Evolutionary conservation across 2,113 vertebrate genomes (phyloP).

Genomic region (Sialia sialis): DNA sequence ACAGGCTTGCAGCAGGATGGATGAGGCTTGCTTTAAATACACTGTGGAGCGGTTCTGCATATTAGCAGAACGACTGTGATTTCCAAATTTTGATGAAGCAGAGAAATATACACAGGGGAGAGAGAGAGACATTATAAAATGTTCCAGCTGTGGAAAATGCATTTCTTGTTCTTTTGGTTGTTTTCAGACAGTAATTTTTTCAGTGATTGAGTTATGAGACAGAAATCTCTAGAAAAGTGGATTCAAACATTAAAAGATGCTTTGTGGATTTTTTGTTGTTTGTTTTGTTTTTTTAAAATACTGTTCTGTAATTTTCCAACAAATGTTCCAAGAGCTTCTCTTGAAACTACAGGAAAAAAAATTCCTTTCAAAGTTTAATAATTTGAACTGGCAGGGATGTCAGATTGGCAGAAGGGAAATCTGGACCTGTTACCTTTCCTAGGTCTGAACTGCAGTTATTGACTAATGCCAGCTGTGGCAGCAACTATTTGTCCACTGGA

Average conservation of each 20-base stretch:
- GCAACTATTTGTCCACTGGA: slow-evolving; percentile 15
- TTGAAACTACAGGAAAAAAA: background rate
- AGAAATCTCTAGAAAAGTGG: background rate
- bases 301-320: background rate
- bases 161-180: background rate
- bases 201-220: background rate
- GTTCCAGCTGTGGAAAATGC: background rate
- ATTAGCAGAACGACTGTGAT: background rate
- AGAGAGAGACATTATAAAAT: background rate
- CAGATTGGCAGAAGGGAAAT: background rate
- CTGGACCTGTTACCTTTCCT: background rate
- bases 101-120: background rate
- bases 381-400: background rate
- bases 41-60: background rate
- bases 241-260: background rate
- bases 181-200: background rate
- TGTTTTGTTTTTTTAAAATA: background rate
- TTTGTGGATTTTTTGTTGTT: background rate
- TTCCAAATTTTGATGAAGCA: background rate
- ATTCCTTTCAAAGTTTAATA: background rate
- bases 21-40: background rate
- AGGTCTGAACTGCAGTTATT: background rate
- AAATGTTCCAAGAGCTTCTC: background rate
- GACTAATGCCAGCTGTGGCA: slow-evolving; percentile 1
- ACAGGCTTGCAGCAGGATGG: background rate